Conservation (phyloP, 2,113 vertebrate species). For the Dendrocopos noguchii region DNA sequence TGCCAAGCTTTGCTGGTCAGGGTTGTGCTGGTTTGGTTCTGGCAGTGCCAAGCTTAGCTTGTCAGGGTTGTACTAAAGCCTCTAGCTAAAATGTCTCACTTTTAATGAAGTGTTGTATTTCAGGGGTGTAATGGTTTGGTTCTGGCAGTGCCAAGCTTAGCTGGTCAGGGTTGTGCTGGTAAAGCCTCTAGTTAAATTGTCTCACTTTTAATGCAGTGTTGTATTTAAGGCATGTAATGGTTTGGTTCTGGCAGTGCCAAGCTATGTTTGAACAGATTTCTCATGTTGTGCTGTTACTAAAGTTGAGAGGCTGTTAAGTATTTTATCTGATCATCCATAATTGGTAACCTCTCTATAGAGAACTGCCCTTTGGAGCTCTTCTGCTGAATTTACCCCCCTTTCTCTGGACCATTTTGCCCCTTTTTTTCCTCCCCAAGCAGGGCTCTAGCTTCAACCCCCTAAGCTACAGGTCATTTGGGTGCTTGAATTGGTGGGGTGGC, state of each 20-base stretch:
- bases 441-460: background rate
- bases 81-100: background rate
- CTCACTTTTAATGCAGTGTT: background rate
- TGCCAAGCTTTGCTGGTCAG: background rate
- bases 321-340: background rate
- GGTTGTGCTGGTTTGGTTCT: too few species aligned
- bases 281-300: background rate
- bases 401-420: background rate
- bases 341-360: slow-evolving; percentile 59
- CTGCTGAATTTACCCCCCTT: background rate
- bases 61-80: background rate
- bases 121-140: background rate
- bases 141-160: background rate
- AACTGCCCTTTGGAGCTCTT: background rate
- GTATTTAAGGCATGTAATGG: background rate
- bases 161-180: background rate
- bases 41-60: background rate
- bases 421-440: accelerated
- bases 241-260: background rate
- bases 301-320: background rate
- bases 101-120: background rate
- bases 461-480: background rate
- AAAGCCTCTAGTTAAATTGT: background rate
- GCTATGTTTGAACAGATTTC: background rate
- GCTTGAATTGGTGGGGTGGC: background rate